Conservation (phyloP, 2,888 invertebrate species). For the Pardosa pseudoannulata region DNA sequence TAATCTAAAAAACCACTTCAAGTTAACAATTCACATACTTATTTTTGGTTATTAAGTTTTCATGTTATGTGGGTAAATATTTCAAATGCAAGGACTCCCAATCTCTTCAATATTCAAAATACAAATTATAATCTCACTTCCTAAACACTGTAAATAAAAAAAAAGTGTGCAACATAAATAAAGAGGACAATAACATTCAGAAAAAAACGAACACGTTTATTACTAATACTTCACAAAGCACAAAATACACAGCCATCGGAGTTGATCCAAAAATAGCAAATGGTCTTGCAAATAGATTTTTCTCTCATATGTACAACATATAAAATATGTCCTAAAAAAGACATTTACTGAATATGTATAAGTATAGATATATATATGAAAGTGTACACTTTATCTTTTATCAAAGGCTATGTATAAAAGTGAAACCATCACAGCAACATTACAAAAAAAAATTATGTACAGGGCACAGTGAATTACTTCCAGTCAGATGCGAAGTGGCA, state of each 20-base stretch:
- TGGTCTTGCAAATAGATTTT: slow-evolving; percentile 20
- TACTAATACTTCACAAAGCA: slow-evolving; percentile 48
- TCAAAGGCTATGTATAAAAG: slow-evolving; percentile 64
- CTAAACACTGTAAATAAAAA: too few relatives aligned
- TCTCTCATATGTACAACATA: slow-evolving; percentile 44
- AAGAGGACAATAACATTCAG: not conserved
- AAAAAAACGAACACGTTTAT: slow-evolving; percentile 50
- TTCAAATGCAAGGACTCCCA: too few relatives aligned
- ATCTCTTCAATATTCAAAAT: too few relatives aligned
- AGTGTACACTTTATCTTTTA: slow-evolving; percentile 29
- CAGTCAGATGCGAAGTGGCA: not conserved
- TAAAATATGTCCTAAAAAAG: slow-evolving; percentile 49
- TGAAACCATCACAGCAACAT: slow-evolving; percentile 53
- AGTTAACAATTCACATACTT: too few relatives aligned
- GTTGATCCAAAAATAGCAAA: slow-evolving; percentile 30
- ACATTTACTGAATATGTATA: slow-evolving; percentile 21
- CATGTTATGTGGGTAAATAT: too few relatives aligned
- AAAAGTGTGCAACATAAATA: too few relatives aligned
- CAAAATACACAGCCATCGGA: slow-evolving; percentile 25
- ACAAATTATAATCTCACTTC: too few relatives aligned
- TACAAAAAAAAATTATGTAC: slow-evolving; percentile 59
- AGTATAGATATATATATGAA: slow-evolving; percentile 30
- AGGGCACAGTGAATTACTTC: slow-evolving; percentile 18
- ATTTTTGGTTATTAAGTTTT: too few relatives aligned
- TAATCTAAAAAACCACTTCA: too few relatives aligned